Conservation (phyloP, 2,113 vertebrate species). For the Ceratotherium simum region DNA sequence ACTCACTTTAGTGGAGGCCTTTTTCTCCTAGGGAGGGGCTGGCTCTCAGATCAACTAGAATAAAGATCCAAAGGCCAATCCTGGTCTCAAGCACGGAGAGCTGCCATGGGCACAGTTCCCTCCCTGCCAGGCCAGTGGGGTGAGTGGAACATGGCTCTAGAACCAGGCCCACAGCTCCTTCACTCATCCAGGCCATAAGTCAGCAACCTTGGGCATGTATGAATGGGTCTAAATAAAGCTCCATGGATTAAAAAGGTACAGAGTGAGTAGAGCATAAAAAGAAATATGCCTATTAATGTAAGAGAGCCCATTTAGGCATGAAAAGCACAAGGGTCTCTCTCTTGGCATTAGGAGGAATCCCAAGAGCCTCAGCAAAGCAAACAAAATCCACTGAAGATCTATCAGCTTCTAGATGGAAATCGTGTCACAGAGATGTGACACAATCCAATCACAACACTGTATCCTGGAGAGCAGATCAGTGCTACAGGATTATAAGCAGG, state of each 20-base stretch:
- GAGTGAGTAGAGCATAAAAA: slow-evolving; percentile 55
- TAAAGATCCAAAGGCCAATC: slow-evolving; percentile 68
- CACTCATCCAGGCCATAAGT: slow-evolving; percentile 69
- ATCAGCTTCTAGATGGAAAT: not conserved
- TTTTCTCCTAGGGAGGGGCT: not conserved
- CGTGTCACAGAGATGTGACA: not conserved
- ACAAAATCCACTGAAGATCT: not conserved
- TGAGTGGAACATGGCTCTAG: not conserved
- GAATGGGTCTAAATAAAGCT: slow-evolving; percentile 78
- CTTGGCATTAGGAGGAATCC: not conserved
- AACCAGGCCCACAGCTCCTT: slow-evolving; percentile 74
- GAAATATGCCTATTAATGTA: not conserved
- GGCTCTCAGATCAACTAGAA: slow-evolving; percentile 64
- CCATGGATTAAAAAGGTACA: slow-evolving; percentile 74
- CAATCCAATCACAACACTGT: slow-evolving; percentile 41
- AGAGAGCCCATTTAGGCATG: not conserved
- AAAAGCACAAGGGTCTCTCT: not conserved
- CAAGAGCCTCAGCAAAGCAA: not conserved
- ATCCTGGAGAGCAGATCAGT: slow-evolving; percentile 51
- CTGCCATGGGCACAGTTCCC: slow-evolving; percentile 76
- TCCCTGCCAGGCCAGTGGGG: slow-evolving; percentile 66
- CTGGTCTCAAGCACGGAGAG: slow-evolving; percentile 70
- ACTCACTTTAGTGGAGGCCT: not conserved
- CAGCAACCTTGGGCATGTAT: slow-evolving; percentile 75
- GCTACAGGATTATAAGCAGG: not conserved